Evolutionary conservation across 30 jellyfish, hydroid and myxozoan genomes (phyloP).

Genomic region (Turritopsis dohrnii): DNA sequence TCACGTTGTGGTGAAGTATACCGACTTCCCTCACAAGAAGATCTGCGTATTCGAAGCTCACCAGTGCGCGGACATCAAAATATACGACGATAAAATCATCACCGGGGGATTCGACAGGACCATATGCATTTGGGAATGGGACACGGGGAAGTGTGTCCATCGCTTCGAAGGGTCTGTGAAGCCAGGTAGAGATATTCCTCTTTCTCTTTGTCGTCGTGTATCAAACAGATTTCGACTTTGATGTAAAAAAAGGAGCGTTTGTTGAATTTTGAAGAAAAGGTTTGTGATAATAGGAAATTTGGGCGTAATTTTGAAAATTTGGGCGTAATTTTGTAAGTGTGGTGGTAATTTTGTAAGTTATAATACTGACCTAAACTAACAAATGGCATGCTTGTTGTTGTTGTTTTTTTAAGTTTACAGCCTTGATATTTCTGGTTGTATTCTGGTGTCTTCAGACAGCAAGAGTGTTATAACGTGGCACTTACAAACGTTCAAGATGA

Average conservation of each 20-base stretch:
- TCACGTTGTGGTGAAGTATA: slow-evolving; percentile 35
- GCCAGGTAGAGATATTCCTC: too few relatives aligned
- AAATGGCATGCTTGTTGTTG: neutral
- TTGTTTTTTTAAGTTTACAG: too few relatives aligned
- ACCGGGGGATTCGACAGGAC: slow-evolving; percentile 41
- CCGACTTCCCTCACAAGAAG: slow-evolving; percentile 34
- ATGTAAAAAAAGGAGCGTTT: too few relatives aligned
- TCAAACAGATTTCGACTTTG: too few relatives aligned
- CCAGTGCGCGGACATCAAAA: slow-evolving; percentile 33
- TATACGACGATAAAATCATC: slow-evolving; percentile 22
- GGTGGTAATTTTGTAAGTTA: neutral
- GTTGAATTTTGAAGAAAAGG: too few relatives aligned
- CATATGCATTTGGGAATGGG: slow-evolving; percentile 35
- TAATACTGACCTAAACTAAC: too few relatives aligned
- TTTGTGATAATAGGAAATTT: too few relatives aligned
- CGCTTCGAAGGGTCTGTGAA: slow-evolving; percentile 38
- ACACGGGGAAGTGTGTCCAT: slow-evolving; percentile 13
- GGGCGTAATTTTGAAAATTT: too few relatives aligned
- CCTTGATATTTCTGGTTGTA: slow-evolving; percentile 29
- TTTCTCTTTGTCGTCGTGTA: too few relatives aligned
- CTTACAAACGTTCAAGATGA: neutral
- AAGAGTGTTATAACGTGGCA: slow-evolving; percentile 25
- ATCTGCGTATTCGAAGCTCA: slow-evolving; percentile 40
- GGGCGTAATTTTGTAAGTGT: neutral
- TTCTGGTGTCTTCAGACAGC: slow-evolving; percentile 33